Percentiles rank a stretch among this genome's conserved stretches.
Evolutionary conservation across 2,888 invertebrate species (phyloP).

Genomic region (Drosophila robusta): DNA sequence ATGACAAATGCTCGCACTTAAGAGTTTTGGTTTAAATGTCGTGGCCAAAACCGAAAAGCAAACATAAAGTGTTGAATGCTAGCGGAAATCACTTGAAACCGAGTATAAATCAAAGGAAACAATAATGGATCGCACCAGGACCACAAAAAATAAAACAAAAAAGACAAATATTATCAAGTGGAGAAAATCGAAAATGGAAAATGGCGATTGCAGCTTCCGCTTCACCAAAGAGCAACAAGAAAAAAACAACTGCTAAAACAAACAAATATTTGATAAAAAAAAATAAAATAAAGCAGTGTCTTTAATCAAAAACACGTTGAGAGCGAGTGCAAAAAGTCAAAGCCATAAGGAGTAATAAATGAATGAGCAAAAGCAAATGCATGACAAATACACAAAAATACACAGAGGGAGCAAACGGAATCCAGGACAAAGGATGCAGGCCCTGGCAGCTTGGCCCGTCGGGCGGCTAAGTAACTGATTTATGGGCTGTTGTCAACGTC

Average conservation of each 20-base stretch:
- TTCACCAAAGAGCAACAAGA: conserved; percentile 15
- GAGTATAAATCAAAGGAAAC: conserved; percentile 77
- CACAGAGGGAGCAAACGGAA: conserved; percentile 1
- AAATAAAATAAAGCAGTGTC: conserved; percentile 26
- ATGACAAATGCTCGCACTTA: conserved; percentile 69
- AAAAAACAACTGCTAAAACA: conserved; percentile 30
- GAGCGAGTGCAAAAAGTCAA: conserved; percentile 18
- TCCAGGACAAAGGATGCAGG: conserved; percentile 21
- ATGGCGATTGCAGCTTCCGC: conserved; percentile 59
- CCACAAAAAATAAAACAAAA: conserved; percentile 26
- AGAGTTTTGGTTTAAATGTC: conserved; percentile 38
- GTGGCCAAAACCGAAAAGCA: conserved; percentile 51
- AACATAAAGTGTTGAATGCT: conserved; percentile 75
- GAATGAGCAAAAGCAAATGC: conserved; percentile 53
- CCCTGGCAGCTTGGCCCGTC: conserved; percentile 10
- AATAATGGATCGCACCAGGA: conserved; percentile 60
- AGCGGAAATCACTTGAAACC: conserved; percentile 80
- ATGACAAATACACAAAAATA: conserved; percentile 21
- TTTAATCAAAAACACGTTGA: conserved; percentile 48
- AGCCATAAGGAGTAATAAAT: conserved; percentile 61
- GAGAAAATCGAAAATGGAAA: conserved; percentile 44
- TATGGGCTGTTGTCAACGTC: conserved; percentile 60
- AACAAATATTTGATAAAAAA: conserved; percentile 25
- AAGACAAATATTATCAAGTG: conserved; percentile 29
- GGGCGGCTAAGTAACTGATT: conserved; percentile 60